phyloP scores from a whole-genome alignment of 1,140 invertebrate species.

The Zaprionus kolodkinae region DNA sequence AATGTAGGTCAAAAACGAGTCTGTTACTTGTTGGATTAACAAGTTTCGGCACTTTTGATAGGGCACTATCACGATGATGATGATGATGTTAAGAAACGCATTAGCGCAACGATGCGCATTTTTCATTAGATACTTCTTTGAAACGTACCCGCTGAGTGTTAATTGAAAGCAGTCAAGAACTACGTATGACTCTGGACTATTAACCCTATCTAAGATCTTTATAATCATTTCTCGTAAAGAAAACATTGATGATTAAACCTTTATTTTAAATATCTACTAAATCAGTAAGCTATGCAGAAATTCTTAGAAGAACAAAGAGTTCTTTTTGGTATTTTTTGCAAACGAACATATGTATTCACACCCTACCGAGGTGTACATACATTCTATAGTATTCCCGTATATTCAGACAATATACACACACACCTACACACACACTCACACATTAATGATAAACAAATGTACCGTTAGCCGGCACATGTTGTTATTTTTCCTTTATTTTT shows the following conservation, averaged over 20 bases:
- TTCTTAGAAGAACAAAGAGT: neutral
- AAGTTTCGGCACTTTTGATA: constrained; percentile 19
- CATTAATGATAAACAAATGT: constrained; percentile 62
- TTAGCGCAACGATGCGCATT: constrained; percentile 32
- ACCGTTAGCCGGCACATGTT: constrained; percentile 46
- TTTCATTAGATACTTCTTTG: constrained; percentile 29
- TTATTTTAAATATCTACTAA: neutral
- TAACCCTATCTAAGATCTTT: neutral
- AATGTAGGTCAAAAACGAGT: constrained; percentile 15
- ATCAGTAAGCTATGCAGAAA: neutral
- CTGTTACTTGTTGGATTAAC: neutral
- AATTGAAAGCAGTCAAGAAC: constrained; percentile 29
- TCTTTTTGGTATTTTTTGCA: neutral
- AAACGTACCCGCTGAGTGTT: constrained; percentile 12
- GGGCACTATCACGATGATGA: neutral
- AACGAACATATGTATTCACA: neutral
- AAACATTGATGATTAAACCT: neutral
- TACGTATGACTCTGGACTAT: constrained; percentile 5
- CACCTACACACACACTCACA: neutral
- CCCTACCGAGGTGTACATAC: neutral
- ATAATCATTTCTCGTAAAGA: neutral
- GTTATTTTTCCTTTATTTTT: constrained; percentile 30
- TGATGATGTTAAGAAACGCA: neutral
- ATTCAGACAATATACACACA: constrained; percentile 22
- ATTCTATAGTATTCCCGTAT: neutral